phyloP scores from a whole-genome alignment of 2,888 invertebrate genomes.

The Caradrina kadenii region DNA sequence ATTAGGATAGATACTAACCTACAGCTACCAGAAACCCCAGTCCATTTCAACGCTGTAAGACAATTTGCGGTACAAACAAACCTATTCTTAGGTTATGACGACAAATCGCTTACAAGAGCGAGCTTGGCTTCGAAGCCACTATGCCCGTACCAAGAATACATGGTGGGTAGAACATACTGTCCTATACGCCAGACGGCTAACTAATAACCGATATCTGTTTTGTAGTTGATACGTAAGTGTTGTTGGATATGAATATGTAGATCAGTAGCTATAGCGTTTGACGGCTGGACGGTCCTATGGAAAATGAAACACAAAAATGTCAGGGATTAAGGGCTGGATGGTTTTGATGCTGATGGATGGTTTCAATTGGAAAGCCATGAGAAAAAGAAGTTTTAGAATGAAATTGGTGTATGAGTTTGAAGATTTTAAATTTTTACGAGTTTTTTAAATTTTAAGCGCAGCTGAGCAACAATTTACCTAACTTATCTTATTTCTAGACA shows the following conservation, averaged over 20 bases:
- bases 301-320: not conserved
- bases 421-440: no score
- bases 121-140: slow-evolving; percentile 5
- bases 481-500: no score
- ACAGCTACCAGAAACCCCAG: not conserved
- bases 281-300: no score
- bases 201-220: slow-evolving; percentile 54
- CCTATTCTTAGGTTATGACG: slow-evolving; percentile 12
- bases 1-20: not conserved
- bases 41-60: slow-evolving; percentile 23
- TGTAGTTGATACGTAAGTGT: slow-evolving; percentile 23
- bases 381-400: not conserved
- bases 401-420: no score
- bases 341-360: no score
- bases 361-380: not conserved
- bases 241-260: not conserved
- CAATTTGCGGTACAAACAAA: slow-evolving; percentile 48
- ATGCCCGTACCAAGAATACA: not conserved
- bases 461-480: no score
- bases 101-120: slow-evolving; percentile 48
- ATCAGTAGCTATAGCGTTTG: not conserved
- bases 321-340: not conserved
- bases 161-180: not conserved
- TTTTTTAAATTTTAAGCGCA: no score
- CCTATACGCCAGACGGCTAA: slow-evolving; percentile 7